Evolutionary conservation across 2,888 invertebrate genomes (phyloP).

Genomic region (Dynastes maya): DNA sequence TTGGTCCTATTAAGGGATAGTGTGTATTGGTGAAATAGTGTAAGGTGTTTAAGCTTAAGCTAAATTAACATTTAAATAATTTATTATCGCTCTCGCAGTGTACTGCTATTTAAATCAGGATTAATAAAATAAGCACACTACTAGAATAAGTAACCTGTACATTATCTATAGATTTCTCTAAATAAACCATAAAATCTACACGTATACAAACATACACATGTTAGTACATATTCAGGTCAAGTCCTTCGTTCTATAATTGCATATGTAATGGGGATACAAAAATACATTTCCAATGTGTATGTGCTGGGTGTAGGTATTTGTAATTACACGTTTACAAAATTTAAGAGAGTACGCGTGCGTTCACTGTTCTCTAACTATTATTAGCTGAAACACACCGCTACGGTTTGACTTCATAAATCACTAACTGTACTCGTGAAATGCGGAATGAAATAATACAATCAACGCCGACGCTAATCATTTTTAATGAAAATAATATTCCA

Average conservation of each 20-base stretch:
- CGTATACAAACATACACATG: constrained; percentile 56
- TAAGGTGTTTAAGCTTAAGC: too few species aligned
- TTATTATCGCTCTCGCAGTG: too few species aligned
- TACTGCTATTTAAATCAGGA: too few species aligned
- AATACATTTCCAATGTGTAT: constrained; percentile 22
- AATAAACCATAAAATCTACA: not conserved
- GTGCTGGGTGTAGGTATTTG: constrained; percentile 18
- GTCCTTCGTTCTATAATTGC: constrained; percentile 34
- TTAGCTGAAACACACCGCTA: not conserved
- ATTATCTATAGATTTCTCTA: not conserved
- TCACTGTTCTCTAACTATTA: not conserved
- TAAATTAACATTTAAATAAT: too few species aligned
- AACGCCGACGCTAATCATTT: too few species aligned
- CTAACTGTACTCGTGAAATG: not conserved
- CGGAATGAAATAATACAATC: too few species aligned
- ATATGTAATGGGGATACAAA: constrained; percentile 20
- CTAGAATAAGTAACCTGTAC: not conserved
- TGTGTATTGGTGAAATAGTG: too few species aligned
- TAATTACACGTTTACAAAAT: constrained; percentile 24
- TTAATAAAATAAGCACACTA: not conserved
- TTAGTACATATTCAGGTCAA: constrained; percentile 61
- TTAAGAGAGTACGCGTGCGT: constrained; percentile 12
- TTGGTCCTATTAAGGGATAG: too few species aligned
- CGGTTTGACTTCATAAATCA: not conserved
- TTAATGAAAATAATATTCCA: too few species aligned